Base-by-base conservation (phyloP, 2,113 vertebrate species). In the Eulacestoma nigropectus region DNA sequence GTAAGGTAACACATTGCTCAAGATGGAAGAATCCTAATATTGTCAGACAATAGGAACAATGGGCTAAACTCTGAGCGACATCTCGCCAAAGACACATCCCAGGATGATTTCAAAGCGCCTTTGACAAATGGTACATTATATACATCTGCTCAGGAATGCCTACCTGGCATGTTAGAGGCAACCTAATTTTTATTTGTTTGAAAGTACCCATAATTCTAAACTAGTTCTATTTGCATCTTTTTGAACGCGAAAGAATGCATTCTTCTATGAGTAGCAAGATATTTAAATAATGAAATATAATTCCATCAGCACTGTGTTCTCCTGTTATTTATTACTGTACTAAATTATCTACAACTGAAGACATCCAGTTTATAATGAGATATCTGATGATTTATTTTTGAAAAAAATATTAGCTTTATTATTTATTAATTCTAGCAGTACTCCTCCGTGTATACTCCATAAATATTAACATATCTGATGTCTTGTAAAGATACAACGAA, bases 381-480 rank as follows among this genome's bases (percentile, higher is more conserved):
- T 87, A 96, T 79, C 92, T 90, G 91, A 97, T 95, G 97, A 98
- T 98, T 97, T 98, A 98, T 97, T 95, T 97, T 97, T 95, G 63
- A 4, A 75, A 96, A 97, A 96, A 95, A 97, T 96, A 97, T 97
- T 97, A 97, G 91, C 96, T 97, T 97, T 97, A 98, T 98, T 97
- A 98, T 98, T 98, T 98, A 98, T 98, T 97, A 97, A 98, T 98
- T 98, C 95, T 94, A 93, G 74, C 77, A 59, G 78, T 96, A 96
- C 95, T 97, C 94, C 93, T 96, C 23, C 0, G 89, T 96, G 97
- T 96, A 96, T 89, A 90, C 76, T 96, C 95, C 91, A 98, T 98
- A 98, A 98, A 98, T 98, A 98, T 97, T 97, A 97, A 97, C 92
- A 68, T 97, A 97, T 96, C 87, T 95, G 95, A 96, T 97, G 93